Percentiles rank a stretch among this genome's conserved stretches.
phyloP scores from a whole-genome alignment of 2,113 vertebrate genomes.

The Elephantulus edwardii region DNA sequence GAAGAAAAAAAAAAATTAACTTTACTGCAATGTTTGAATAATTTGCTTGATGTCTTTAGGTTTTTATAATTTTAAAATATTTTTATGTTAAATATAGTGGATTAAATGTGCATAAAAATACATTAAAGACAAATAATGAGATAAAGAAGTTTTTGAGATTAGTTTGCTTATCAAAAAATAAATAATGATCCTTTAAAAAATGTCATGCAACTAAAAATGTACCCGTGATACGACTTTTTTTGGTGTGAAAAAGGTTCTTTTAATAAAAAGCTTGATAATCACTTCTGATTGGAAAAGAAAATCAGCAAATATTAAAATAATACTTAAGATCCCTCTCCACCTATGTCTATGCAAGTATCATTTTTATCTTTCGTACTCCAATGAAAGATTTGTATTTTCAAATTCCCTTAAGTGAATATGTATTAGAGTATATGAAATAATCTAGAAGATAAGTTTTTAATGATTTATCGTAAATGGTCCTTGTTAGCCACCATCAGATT shows the following conservation, averaged over 20 bases:
- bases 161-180: slow-evolving; percentile 1
- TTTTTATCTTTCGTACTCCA: neutral
- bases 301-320: neutral
- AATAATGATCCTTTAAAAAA: slow-evolving; percentile 1
- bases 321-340: neutral
- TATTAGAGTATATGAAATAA: neutral
- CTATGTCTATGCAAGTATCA: neutral
- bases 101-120: slow-evolving; percentile 23
- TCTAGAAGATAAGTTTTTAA: slow-evolving; percentile 13
- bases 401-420: neutral
- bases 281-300: neutral
- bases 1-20: too few species aligned
- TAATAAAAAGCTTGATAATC: neutral
- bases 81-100: neutral
- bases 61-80: neutral
- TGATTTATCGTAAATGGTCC: neutral
- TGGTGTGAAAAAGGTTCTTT: neutral
- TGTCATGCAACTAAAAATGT: neutral
- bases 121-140: slow-evolving; percentile 27
- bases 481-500: neutral
- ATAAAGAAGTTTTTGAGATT: neutral
- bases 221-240: neutral
- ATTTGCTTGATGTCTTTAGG: neutral
- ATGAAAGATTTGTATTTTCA: neutral
- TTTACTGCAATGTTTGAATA: slow-evolving; percentile 9